These are phyloP conservation scores for Catharus bicknelli DNA, from an alignment of 2,113 vertebrate genomes.

Conservation along the genomic window DNA sequence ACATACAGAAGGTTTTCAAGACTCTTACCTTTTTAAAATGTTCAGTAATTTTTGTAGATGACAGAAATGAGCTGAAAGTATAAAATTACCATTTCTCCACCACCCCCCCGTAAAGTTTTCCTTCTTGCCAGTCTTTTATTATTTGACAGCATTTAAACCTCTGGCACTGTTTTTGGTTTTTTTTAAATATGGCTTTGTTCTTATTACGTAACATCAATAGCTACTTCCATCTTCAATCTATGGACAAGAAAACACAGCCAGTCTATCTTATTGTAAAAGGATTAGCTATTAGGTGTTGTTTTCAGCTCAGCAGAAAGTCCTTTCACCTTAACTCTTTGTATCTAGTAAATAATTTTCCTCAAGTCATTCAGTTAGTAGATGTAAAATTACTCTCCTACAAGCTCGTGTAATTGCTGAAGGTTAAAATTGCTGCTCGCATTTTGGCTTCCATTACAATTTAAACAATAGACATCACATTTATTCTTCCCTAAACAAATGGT, in stretches of 20 bases:
- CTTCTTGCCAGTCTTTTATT: not conserved
- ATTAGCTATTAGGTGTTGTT: conserved; percentile 8
- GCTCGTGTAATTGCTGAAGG: not conserved
- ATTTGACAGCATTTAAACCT: not conserved
- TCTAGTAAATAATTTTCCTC: conserved; percentile 17
- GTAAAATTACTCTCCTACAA: not conserved
- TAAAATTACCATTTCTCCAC: not conserved
- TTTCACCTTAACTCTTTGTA: not conserved
- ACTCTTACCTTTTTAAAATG: not conserved
- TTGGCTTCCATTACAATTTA: not conserved
- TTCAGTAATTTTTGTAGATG: not conserved
- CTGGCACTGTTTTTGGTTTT: not conserved
- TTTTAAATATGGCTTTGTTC: not conserved
- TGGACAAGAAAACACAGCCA: not conserved
- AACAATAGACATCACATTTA: not conserved
- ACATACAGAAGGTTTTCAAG: not conserved
- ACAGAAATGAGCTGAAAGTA: not conserved
- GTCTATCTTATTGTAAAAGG: conserved; percentile 1
- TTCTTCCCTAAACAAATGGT: not conserved
- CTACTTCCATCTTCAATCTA: conserved; percentile 25
- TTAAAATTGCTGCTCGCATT: not conserved
- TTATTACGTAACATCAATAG: conserved; percentile 4
- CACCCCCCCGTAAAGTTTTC: not conserved
- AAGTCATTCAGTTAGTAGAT: not conserved
- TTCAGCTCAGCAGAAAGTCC: conserved; percentile 15